Conservation (phyloP, 1,140 invertebrate genomes). For the Drosophila sturtevanti region DNA sequence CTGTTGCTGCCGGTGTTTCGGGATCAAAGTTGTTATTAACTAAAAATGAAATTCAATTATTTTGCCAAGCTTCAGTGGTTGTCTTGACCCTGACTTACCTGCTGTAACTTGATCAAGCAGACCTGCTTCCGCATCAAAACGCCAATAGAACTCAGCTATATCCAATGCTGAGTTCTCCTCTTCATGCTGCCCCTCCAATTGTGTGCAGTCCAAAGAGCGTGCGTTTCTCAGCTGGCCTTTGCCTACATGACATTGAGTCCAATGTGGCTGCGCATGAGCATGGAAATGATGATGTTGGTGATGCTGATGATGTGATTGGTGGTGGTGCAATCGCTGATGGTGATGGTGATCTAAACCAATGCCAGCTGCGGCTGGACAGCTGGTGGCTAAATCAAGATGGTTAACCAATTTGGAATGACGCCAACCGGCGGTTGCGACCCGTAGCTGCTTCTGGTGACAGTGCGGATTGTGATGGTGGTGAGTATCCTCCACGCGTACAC, state of each 20-base stretch:
- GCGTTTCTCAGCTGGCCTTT: conserved; percentile 73
- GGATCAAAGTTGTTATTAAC: conserved; percentile 50
- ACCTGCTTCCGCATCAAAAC: conserved; percentile 69
- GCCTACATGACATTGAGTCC: conserved; percentile 66
- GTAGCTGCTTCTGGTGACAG: conserved; percentile 53
- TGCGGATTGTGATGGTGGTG: conserved; percentile 53
- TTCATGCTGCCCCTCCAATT: conserved; percentile 52
- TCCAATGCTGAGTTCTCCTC: conserved; percentile 67
- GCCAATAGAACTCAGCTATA: conserved; percentile 81
- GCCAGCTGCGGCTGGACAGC: conserved; percentile 78
- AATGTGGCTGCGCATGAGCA: conserved; percentile 66
- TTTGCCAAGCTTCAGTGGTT: conserved; percentile 32
- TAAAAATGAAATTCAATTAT: conserved; percentile 37
- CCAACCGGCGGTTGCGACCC: conserved; percentile 79
- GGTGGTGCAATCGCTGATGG: conserved; percentile 31
- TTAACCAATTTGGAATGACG: conserved; percentile 79
- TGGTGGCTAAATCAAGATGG: conserved; percentile 82
- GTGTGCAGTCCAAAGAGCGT: conserved; percentile 76
- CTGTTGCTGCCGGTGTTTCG: conserved; percentile 26
- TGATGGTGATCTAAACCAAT: conserved; percentile 68
- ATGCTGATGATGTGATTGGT: conserved; percentile 3
- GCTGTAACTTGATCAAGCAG: conserved; percentile 60
- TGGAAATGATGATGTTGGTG: conserved; percentile 27
- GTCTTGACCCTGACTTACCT: conserved; percentile 51
- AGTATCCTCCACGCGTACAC: conserved; percentile 64